Base-by-base conservation (phyloP, 2,888 invertebrate genomes). In the Apotomis capreana region DNA sequence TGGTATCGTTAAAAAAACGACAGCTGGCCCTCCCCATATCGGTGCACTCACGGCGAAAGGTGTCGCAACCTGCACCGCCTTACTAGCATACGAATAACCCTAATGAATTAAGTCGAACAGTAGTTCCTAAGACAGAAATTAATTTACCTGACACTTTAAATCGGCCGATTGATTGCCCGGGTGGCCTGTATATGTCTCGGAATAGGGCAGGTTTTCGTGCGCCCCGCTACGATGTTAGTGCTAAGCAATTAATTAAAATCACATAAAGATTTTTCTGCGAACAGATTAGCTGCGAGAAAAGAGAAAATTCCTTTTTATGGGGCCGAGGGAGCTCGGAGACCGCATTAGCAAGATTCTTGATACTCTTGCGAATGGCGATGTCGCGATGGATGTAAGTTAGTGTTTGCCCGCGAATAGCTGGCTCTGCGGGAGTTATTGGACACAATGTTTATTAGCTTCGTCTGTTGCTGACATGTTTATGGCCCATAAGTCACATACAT, bases 161-260 rank as follows among this genome's bases (percentile, higher is more conserved):
- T 75, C 62, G 61, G 60, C 70, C 68, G 74, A 75, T 76, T 74
- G 75, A 73, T 64, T 68, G 71, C 73, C 71, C 61, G 73, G 74
- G 69, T 75, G 77, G 76, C 80, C 77, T 71, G 77, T 84, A 79
- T 76, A 69, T 68, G 75, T 74, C 67, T 78, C 63, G 73, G 59
- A 75, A 77, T 83, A 81, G 76, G 80, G 81, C 76, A 77, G 73
- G 76, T 72, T 80, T 80, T 83, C 75, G 76, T 62, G 73, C 74
- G 73, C 73, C 71, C 58, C 59, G 65, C 76, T 77, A 70, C 76
- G 76, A 80, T 69, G 73, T 76, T 77, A 76, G 77, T 79, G 78
- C 76, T 75, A 76, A 79, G 79, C 78, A 87, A 89, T 89, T 88
- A 89, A 90, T 90, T 87, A 88, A 90, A 87, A 82, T 81, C 83